Conservation (phyloP, 2,888 invertebrate genomes). For the Fragum whitleyi region DNA sequence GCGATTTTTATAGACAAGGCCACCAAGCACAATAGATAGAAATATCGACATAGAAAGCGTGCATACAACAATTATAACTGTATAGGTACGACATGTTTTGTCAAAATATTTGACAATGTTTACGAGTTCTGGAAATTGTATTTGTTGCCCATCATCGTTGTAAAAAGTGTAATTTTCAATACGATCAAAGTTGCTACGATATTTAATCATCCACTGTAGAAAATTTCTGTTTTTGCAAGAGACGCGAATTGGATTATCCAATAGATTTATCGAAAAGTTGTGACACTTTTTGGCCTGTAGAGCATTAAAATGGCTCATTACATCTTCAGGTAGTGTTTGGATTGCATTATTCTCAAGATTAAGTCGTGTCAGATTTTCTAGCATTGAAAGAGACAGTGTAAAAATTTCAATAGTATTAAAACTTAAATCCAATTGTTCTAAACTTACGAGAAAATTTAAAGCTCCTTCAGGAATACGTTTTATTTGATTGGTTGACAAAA, state of each 20-base stretch:
- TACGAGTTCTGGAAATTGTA: not conserved
- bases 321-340: constrained; percentile 2
- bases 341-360: constrained; percentile 38
- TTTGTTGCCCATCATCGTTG: not conserved
- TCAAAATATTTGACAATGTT: not conserved
- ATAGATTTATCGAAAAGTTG: constrained; percentile 35
- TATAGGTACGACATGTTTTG: constrained; percentile 12
- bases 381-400: not conserved
- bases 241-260: constrained; percentile 28
- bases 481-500: constrained; percentile 38
- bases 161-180: constrained; percentile 33
- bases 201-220: constrained; percentile 36
- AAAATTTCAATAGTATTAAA: constrained; percentile 36
- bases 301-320: constrained; percentile 3
- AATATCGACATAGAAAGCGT: constrained; percentile 29
- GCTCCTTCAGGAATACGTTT: not conserved
- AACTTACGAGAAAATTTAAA: not conserved
- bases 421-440: constrained; percentile 40
- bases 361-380: constrained; percentile 28
- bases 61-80: not conserved
- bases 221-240: constrained; percentile 30
- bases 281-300: not conserved
- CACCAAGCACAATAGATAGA: constrained; percentile 31
- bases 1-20: constrained; percentile 47
- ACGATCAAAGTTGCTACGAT: not conserved